Percentiles rank a stretch among this genome's conserved stretches.
These are phyloP conservation scores for Pseudotriccus pelzelni DNA, from an alignment of 2,797 vertebrate species.

Conservation along the genomic window DNA sequence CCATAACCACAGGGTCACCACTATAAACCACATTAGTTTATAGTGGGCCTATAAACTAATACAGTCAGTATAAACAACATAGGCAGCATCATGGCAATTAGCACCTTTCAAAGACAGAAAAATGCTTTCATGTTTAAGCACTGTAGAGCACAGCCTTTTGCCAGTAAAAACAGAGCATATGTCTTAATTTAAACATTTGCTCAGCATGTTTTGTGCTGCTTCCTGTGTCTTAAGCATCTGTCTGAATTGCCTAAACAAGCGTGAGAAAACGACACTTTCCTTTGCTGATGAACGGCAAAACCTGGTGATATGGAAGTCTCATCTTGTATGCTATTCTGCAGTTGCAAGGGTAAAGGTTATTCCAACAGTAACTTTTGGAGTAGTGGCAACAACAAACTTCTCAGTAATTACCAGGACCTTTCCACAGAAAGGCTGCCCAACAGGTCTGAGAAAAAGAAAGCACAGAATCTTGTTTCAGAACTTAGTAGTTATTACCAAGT, in stretches of 20 bases:
- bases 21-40: too few relatives aligned
- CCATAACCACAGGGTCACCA: background rate
- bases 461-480: background rate
- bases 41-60: background rate
- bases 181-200: slow-evolving; percentile 70
- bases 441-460: background rate
- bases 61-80: background rate
- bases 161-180: slow-evolving; percentile 56
- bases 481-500: background rate
- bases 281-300: background rate
- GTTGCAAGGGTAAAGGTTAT: background rate
- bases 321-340: background rate
- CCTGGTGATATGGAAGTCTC: background rate
- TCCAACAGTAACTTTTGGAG: background rate
- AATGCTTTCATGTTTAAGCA: slow-evolving; percentile 30
- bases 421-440: background rate
- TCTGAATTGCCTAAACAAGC: slow-evolving; percentile 62
- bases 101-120: slow-evolving; percentile 16
- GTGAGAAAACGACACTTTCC: slow-evolving; percentile 44
- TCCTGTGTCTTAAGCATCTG: slow-evolving; percentile 67
- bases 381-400: background rate
- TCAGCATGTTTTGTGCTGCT: slow-evolving; percentile 49
- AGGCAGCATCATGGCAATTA: background rate
- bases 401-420: background rate
- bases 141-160: slow-evolving; percentile 26